A percentile compares a stretch with the other conserved stretches of the same genome.
These are phyloP conservation scores for Alouatta palliata DNA, from an alignment of 2,113 vertebrate genomes.

Conservation along the genomic window DNA sequence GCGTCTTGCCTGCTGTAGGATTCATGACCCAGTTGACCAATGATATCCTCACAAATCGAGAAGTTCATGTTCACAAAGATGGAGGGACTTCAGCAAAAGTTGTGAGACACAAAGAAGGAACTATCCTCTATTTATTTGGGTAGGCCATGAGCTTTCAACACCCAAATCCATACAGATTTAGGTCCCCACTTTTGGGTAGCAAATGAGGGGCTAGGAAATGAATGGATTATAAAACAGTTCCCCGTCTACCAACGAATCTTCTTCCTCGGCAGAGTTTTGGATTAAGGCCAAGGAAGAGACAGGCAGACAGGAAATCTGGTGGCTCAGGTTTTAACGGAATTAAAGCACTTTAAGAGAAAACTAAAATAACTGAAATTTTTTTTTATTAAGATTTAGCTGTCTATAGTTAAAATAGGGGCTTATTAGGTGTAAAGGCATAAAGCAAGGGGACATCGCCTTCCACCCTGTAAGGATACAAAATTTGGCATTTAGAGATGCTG, in stretches of 20 bases:
- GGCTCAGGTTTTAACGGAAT: conserved; percentile 32
- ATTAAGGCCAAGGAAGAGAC: not conserved
- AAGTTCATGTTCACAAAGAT: not conserved
- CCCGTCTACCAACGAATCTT: not conserved
- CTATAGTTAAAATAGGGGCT: not conserved
- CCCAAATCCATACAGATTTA: not conserved
- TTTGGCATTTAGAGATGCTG: not conserved
- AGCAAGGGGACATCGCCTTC: not conserved
- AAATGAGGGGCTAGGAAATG: not conserved
- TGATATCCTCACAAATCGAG: not conserved
- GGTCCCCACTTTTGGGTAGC: not conserved
- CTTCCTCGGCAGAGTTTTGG: not conserved
- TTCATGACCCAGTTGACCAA: too few species aligned
- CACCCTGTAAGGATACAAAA: not conserved
- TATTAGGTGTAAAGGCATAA: not conserved
- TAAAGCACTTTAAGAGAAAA: conserved; percentile 39
- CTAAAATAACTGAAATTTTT: not conserved
- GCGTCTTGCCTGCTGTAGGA: not conserved
- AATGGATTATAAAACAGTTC: not conserved
- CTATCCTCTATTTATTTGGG: not conserved
- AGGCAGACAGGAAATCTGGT: conserved; percentile 16
- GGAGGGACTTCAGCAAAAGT: not conserved
- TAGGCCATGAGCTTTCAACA: not conserved
- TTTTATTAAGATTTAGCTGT: not conserved
- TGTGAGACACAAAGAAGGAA: not conserved